Evolutionary conservation across 2,888 invertebrate species (phyloP).

Genomic region (Nysson spinosus): DNA sequence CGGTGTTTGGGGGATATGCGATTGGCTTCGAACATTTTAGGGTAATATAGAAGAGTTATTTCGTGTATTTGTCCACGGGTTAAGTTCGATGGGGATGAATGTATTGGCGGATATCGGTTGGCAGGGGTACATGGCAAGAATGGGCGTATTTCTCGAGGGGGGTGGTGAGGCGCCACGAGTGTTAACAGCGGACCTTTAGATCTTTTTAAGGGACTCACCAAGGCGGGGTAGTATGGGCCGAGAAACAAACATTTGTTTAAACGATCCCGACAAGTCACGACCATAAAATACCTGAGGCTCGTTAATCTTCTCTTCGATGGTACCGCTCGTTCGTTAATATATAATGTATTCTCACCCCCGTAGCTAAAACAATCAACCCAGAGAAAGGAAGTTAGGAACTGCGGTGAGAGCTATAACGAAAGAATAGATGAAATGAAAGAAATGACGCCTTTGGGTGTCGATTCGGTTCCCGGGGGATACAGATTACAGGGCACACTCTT

Average conservation of each 20-base stretch:
- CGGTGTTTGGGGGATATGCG: constrained; percentile 9
- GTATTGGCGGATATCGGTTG: constrained; percentile 23
- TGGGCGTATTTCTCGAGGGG: constrained; percentile 13
- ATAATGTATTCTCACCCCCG: constrained; percentile 71
- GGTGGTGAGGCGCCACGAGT: constrained; percentile 40
- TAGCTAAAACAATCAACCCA: constrained; percentile 68
- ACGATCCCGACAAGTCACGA: constrained; percentile 68
- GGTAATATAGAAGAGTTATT: constrained; percentile 23
- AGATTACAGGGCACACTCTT: constrained; percentile 41
- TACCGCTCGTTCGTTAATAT: constrained; percentile 65
- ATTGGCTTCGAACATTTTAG: constrained; percentile 21
- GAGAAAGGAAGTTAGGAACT: constrained; percentile 16
- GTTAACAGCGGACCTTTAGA: constrained; percentile 27
- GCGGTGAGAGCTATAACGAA: constrained; percentile 14
- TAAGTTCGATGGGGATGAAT: constrained; percentile 6
- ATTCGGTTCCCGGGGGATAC: constrained; percentile 13
- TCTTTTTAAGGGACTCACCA: constrained; percentile 39
- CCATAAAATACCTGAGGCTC: constrained; percentile 66
- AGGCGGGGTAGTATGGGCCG: constrained; percentile 42
- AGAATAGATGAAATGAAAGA: constrained; percentile 12
- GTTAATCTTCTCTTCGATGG: constrained; percentile 68
- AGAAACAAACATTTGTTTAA: constrained; percentile 72
- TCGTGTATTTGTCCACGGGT: constrained; percentile 2
- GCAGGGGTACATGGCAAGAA: constrained; percentile 12
- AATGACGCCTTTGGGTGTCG: constrained; percentile 34